Evolutionary conservation across 2,888 invertebrate genomes (phyloP).

Genomic region (Ceratothoa steindachneri): DNA sequence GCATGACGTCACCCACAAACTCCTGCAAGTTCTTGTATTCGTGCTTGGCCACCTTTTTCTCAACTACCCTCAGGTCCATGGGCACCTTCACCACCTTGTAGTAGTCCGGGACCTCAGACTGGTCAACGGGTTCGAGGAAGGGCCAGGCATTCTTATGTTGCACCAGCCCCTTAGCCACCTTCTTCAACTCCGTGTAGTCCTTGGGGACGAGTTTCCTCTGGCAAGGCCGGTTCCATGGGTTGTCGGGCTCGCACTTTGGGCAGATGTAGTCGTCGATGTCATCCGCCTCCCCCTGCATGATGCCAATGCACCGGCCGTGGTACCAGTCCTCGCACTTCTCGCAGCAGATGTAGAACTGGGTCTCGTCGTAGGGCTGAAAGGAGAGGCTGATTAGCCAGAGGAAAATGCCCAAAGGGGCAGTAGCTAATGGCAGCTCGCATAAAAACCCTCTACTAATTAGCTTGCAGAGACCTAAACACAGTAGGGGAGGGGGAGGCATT

Average conservation of each 20-base stretch:
- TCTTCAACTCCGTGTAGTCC: slow-evolving; percentile 77
- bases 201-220: slow-evolving; percentile 74
- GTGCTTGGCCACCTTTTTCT: slow-evolving; percentile 75
- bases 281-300: slow-evolving; percentile 86
- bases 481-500: neutral
- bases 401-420: too few species aligned
- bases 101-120: slow-evolving; percentile 92
- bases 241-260: slow-evolving; percentile 88
- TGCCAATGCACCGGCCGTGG: slow-evolving; percentile 94
- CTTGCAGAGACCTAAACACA: too few species aligned
- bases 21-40: slow-evolving; percentile 83
- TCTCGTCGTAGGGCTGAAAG: slow-evolving; percentile 48
- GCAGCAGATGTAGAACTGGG: slow-evolving; percentile 93
- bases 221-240: slow-evolving; percentile 81
- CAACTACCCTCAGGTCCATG: slow-evolving; percentile 92
- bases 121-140: slow-evolving; percentile 95
- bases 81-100: slow-evolving; percentile 92
- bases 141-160: slow-evolving; percentile 95
- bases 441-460: too few species aligned
- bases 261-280: slow-evolving; percentile 94
- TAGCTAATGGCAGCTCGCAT: neutral
- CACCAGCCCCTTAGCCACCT: slow-evolving; percentile 84
- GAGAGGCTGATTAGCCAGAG: neutral
- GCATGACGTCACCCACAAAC: slow-evolving; percentile 95
- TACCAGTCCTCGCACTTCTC: slow-evolving; percentile 99